These are phyloP conservation scores for Pseudopodoces humilis DNA, from an alignment of 2,113 vertebrate species.

Conservation along the genomic window DNA sequence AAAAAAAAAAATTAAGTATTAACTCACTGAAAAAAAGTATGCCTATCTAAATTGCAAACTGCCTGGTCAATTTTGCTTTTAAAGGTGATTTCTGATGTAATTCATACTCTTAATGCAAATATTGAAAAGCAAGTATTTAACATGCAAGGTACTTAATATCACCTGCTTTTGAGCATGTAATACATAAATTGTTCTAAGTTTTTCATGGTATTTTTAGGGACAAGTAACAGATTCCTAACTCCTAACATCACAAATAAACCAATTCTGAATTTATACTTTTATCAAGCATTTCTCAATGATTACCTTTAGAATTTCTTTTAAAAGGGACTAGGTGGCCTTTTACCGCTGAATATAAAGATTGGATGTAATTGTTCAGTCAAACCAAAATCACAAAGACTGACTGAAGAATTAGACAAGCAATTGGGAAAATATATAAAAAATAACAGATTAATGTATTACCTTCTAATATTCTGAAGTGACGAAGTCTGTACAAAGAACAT, in stretches of 20 bases:
- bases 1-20: background rate
- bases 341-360: background rate
- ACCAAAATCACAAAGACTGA: background rate
- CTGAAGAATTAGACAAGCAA: background rate
- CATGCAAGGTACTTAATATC: background rate
- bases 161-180: background rate
- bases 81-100: background rate
- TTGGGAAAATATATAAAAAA: background rate
- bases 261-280: background rate
- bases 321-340: background rate
- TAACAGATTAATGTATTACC: background rate
- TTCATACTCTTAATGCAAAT: background rate
- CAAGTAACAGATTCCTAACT: background rate
- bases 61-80: background rate
- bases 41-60: background rate
- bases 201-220: background rate
- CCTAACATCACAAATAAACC: background rate
- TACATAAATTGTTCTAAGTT: background rate
- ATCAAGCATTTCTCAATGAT: background rate
- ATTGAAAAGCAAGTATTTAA: background rate
- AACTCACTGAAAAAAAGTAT: background rate
- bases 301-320: background rate
- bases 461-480: slow-evolving; percentile 1
- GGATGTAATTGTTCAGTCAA: background rate
- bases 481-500: slow-evolving; percentile 17